Conservation (phyloP, 2,113 vertebrate species). For the Coryphaenoides rupestris region DNA sequence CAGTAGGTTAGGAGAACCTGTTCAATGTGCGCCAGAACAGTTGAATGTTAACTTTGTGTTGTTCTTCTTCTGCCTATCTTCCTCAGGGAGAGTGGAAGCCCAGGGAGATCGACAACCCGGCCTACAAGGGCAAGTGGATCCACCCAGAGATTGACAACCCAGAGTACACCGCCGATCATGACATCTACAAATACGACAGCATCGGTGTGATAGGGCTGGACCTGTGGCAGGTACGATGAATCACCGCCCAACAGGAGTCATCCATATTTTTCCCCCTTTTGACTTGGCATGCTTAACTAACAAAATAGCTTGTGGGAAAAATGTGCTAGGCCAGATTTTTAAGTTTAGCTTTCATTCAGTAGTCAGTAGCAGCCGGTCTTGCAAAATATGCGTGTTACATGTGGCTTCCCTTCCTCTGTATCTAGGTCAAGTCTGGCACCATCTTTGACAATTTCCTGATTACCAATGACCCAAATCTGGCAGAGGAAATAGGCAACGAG, state of each 20-base stretch:
- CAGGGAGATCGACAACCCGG: conserved; percentile 77
- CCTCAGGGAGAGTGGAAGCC: conserved; percentile 77
- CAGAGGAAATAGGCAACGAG: conserved; percentile 78
- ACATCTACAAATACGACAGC: conserved; percentile 77
- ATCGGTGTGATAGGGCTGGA: conserved; percentile 78
- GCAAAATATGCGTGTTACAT: too few relatives aligned
- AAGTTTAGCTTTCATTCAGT: too few relatives aligned
- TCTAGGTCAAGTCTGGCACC: conserved; percentile 80
- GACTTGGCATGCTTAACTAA: too few relatives aligned
- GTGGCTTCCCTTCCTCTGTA: conserved; percentile 17
- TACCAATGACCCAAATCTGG: conserved; percentile 76
- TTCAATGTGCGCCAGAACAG: too few relatives aligned
- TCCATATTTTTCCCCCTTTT: too few relatives aligned
- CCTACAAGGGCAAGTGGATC: conserved; percentile 79
- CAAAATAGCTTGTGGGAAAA: too few relatives aligned
- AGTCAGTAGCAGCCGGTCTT: too few relatives aligned
- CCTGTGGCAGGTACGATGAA: conserved; percentile 74
- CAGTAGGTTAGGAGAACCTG: too few relatives aligned
- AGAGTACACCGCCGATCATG: conserved; percentile 74
- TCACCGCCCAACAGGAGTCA: not conserved
- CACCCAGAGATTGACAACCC: conserved; percentile 84
- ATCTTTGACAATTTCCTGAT: conserved; percentile 86
- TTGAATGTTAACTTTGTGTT: not conserved
- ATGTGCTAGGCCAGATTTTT: too few relatives aligned
- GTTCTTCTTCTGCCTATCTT: conserved; percentile 17